phyloP scores from a whole-genome alignment of 2,888 invertebrate genomes.

The Prosopocoilus inquinatus region DNA sequence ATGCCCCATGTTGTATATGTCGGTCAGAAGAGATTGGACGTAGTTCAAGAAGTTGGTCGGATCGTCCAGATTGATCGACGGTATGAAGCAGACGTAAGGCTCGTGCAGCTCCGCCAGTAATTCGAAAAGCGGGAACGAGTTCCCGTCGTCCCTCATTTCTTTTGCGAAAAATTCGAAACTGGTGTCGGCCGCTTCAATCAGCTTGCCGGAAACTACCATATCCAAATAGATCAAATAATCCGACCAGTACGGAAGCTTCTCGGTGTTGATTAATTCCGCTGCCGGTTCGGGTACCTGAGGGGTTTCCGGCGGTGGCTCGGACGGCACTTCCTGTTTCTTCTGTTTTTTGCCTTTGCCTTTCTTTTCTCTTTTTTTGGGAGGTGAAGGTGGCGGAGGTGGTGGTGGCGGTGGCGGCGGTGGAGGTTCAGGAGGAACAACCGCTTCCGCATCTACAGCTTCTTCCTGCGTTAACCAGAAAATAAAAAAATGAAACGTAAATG shows the following conservation, averaged over 20 bases:
- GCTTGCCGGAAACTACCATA: constrained; percentile 57
- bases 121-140: constrained; percentile 71
- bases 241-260: constrained; percentile 65
- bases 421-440: constrained; percentile 3
- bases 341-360: constrained; percentile 28
- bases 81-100: constrained; percentile 70
- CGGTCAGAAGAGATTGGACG: constrained; percentile 69
- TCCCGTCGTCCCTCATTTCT: constrained; percentile 60
- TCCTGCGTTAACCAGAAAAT: not conserved
- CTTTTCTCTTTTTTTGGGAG: constrained; percentile 41
- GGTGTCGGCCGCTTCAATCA: constrained; percentile 49
- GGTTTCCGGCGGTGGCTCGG: constrained; percentile 17
- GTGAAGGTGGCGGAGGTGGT: constrained; percentile 17
- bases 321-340: constrained; percentile 38
- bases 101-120: constrained; percentile 71
- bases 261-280: constrained; percentile 17
- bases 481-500: not conserved
- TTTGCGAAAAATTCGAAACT: constrained; percentile 54
- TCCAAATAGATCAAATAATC: constrained; percentile 67
- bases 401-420: constrained; percentile 6
- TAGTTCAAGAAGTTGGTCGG: constrained; percentile 66
- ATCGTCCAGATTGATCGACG: constrained; percentile 68
- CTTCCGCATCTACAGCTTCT: constrained; percentile 5
- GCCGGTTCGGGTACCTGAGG: constrained; percentile 21
- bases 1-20: constrained; percentile 73